A percentile compares a stretch with the other conserved stretches of the same genome.
Conservation (phyloP, 2,797 vertebrate species). For the Podarcis siculus region DNA sequence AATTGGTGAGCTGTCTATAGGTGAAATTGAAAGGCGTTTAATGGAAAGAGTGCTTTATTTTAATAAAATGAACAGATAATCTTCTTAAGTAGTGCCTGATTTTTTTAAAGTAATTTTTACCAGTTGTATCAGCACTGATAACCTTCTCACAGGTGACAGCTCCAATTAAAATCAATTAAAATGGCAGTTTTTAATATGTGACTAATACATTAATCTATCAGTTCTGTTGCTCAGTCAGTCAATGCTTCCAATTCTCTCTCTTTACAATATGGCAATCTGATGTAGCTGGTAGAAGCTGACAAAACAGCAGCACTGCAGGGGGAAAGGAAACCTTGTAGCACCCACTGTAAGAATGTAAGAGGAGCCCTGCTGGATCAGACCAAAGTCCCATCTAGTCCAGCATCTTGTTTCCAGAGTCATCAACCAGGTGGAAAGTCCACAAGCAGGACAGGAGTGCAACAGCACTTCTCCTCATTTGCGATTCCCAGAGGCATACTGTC, state of each 20-base stretch:
- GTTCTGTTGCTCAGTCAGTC: not conserved
- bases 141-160: not conserved
- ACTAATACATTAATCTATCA: slow-evolving; percentile 3
- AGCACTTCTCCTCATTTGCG: too few relatives aligned
- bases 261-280: not conserved
- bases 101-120: slow-evolving; percentile 9
- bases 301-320: not conserved
- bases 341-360: not conserved
- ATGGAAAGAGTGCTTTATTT: not conserved
- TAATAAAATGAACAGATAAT: not conserved
- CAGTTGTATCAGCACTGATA: not conserved
- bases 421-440: too few relatives aligned
- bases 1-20: not conserved
- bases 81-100: not conserved
- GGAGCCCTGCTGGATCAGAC: too few relatives aligned
- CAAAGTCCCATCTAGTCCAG: too few relatives aligned
- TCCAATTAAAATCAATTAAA: slow-evolving; percentile 35
- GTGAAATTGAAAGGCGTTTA: not conserved
- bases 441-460: too few relatives aligned
- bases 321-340: not conserved
- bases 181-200: slow-evolving; percentile 12
- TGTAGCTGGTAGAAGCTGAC: not conserved
- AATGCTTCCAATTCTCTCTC: not conserved
- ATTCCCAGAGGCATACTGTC: too few relatives aligned
- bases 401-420: too few relatives aligned